Conservation (phyloP, 2,888 invertebrate genomes). For the Drosophila multiciliata region DNA sequence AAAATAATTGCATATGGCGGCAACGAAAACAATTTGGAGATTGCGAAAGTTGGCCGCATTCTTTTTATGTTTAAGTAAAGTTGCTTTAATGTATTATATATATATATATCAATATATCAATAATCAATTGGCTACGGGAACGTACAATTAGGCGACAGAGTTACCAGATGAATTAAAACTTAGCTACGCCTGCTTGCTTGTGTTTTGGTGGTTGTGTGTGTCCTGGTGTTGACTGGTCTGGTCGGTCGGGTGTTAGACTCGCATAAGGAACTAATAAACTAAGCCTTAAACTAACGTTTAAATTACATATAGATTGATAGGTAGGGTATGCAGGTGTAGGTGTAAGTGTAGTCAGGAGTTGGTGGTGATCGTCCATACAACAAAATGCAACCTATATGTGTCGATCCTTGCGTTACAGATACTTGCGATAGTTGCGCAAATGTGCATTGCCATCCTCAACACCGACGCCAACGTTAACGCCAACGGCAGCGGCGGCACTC, state of each 20-base stretch:
- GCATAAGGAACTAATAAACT: conserved; percentile 70
- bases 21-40: conserved; percentile 27
- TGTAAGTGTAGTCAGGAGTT: not conserved
- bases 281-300: conserved; percentile 66
- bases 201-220: conserved; percentile 26
- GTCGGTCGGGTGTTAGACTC: conserved; percentile 35
- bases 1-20: conserved; percentile 31
- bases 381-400: conserved; percentile 35
- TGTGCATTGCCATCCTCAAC: conserved; percentile 82
- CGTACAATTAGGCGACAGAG: conserved; percentile 60
- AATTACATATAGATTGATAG: conserved; percentile 53
- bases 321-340: conserved; percentile 1
- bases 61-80: conserved; percentile 41
- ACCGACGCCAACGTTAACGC: conserved; percentile 65
- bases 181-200: conserved; percentile 47
- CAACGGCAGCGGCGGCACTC: conserved; percentile 84
- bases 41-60: conserved; percentile 35
- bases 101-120: conserved; percentile 44
- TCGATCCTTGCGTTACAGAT: conserved; percentile 82
- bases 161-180: conserved; percentile 48
- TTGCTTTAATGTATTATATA: conserved; percentile 15
- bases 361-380: conserved; percentile 28
- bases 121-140: conserved; percentile 76
- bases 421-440: conserved; percentile 85
- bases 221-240: conserved; percentile 29